Base-by-base conservation (phyloP, 2,888 invertebrate genomes). In the Drosophila glabriapex region DNA sequence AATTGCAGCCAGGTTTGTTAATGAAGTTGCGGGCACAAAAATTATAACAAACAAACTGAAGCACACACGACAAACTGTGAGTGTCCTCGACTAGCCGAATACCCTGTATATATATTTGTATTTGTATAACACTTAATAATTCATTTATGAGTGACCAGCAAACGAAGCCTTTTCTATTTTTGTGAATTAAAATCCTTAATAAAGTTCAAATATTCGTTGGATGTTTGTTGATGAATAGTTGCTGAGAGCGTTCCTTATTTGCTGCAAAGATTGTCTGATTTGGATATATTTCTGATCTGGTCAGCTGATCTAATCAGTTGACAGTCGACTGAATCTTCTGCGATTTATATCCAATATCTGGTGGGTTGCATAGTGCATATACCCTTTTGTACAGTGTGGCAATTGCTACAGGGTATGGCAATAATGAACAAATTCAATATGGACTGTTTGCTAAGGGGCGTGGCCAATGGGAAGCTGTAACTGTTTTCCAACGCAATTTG, bases 11-110 rank as follows among this genome's bases (percentile, higher is more conserved):
- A 65, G 68, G 66, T 68, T 66, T 69, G 68, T 77, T 85, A 86
- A 86, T 89, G 80, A 87, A 85, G 85, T 87, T 89, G 87, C 62
- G 78, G 81, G 29, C 61, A 71, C 46, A 46, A 66, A 63, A 78
- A 71, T 72, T 58, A 76, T 68, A 58, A 60, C 67, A 72, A 66
- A 55, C 68, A 86, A 58, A 37, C 43, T 6, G 41, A 54, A 25
- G 31, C 19, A 14, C 25, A 53, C n/a, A 22, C 22, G 61, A 29
- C 52, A 35, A 37, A 39, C 19, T 33, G 22, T 25, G 4, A 9
- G 16, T 25, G 46, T 7, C 1, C 22, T 16, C 22, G 28, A 28
- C 50, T 19, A 3, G 19, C 14, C 7, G 33, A 22, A 43, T 61
- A 61, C 28, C 52, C 52, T 49, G 7, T 31, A 58, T 29, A 16